Conservation (phyloP, 2,113 vertebrate genomes). For the Elanoides forficatus region DNA sequence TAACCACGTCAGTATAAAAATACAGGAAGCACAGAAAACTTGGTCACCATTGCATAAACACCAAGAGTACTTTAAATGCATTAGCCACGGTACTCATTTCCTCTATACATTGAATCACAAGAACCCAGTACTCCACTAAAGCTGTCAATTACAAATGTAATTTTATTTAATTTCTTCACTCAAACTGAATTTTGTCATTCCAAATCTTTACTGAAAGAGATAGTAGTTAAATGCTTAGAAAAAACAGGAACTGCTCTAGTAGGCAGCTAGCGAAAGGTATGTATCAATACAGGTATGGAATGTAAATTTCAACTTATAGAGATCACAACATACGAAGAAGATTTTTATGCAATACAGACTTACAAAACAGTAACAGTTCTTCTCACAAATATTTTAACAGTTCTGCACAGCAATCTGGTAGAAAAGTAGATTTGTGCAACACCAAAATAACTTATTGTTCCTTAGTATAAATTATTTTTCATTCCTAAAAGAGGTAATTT, state of each 20-base stretch:
- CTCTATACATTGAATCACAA: neutral
- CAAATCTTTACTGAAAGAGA: slow-evolving; percentile 75
- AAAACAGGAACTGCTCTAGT: slow-evolving; percentile 8
- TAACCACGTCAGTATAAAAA: neutral
- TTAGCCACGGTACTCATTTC: rapidly evolving
- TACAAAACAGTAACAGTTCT: slow-evolving; percentile 68
- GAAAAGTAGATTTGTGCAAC: slow-evolving; percentile 78
- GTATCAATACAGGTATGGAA: slow-evolving; percentile 55
- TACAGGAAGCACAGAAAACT: neutral
- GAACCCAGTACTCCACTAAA: neutral
- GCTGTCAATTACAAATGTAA: slow-evolving; percentile 77
- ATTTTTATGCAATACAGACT: slow-evolving; percentile 76
- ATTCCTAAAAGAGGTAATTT: slow-evolving; percentile 43
- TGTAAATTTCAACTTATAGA: slow-evolving; percentile 54
- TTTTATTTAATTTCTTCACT: slow-evolving; percentile 85
- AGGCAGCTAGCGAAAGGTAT: slow-evolving; percentile 39
- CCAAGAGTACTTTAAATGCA: neutral
- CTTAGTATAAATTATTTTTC: slow-evolving; percentile 70
- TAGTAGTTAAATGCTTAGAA: slow-evolving; percentile 44
- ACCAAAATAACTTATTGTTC: slow-evolving; percentile 76
- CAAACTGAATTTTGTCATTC: slow-evolving; percentile 74
- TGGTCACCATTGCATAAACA: neutral
- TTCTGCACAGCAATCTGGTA: slow-evolving; percentile 76
- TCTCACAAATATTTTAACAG: slow-evolving; percentile 77
- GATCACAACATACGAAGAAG: slow-evolving; percentile 76